Evolutionary conservation across 1,140 invertebrate genomes (phyloP), one percentile per base, ranked within the genome.

Genomic region (Diploscapter pachys): DNA sequence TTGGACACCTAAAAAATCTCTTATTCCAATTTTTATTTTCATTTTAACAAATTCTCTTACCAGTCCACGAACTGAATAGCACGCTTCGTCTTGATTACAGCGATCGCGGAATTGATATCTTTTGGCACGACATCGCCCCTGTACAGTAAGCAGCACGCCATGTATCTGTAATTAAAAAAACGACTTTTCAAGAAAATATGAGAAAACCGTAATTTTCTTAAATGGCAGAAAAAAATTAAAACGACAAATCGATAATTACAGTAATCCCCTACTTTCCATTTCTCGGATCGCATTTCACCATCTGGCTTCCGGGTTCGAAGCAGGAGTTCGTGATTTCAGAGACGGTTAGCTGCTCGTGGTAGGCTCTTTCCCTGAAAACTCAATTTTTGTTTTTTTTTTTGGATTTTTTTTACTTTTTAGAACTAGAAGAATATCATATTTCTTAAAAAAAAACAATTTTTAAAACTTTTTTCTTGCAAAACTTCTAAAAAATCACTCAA

Each of bases 101-200:
- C 78, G 69, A 84, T 84, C 3, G 83, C 81, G 6, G 82, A 67
- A 59, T 85, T 85, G 31, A 80, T 73, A 61, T 80, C 79, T 83
- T 94, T 94, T 0, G 92, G 89, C 5, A 89, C 91, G 13, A 92
- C 91, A 84, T 92, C 91, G 6, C 91, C 91, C 74, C 90, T 83
- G 87, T 93, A 93, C 78, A 93, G 88, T 90, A 93, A 91, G 83
- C 92, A 93, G 81, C 92, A 93, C 48, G 92, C 92, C 92, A 93
- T 92, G 72, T 88, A 31, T 31, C 31, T 31, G 31, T 31, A 31
- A 31, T 31, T 31, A 31, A 31, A 31, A 31, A 1, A 31, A 31
- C 1, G 31, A 31, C 1, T 31, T 31, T 31, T 31, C 31, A 31
- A 31, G 31, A 31, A 31, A 31, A 31, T 31, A 31, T 31, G 31